Percentiles rank a stretch among this genome's conserved stretches.
These are phyloP conservation scores for Heliangelus exortis DNA, from an alignment of 2,797 vertebrate genomes.

Conservation along the genomic window DNA sequence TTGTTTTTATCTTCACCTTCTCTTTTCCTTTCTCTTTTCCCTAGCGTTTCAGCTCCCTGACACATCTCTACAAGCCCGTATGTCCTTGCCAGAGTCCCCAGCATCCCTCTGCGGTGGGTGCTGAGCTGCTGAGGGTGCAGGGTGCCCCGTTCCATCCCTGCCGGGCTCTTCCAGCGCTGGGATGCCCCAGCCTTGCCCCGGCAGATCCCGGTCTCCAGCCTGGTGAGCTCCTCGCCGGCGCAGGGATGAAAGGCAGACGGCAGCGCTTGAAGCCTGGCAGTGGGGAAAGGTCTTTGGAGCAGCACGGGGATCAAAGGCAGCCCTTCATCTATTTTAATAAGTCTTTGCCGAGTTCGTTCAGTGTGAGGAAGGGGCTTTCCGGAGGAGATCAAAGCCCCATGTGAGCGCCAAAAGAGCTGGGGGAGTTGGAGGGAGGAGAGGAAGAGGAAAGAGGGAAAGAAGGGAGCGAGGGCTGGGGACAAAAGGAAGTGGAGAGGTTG, in stretches of 20 bases:
- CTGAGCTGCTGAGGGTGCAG: accelerated
- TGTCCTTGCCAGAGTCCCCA: accelerated
- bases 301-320: conserved; percentile 21
- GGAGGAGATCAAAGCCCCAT: conserved; percentile 31
- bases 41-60: not conserved
- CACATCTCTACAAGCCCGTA: accelerated
- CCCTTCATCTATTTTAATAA: conserved; percentile 40
- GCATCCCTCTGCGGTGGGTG: accelerated
- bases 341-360: not conserved
- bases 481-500: not conserved
- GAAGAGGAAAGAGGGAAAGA: not conserved
- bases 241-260: not conserved
- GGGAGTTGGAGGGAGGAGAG: not conserved
- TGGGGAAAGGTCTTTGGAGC: not conserved
- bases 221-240: not conserved
- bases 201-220: not conserved
- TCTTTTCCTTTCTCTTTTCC: not conserved
- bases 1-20: conserved; percentile 10
- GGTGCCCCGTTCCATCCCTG: accelerated
- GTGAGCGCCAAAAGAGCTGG: not conserved
- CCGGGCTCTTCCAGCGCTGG: accelerated
- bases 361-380: conserved; percentile 10
- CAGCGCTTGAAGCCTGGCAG: not conserved
- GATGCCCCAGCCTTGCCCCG: not conserved
- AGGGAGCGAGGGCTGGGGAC: not conserved